phyloP scores from a whole-genome alignment of 1,140 invertebrate genomes.

The Drosophila leontia region DNA sequence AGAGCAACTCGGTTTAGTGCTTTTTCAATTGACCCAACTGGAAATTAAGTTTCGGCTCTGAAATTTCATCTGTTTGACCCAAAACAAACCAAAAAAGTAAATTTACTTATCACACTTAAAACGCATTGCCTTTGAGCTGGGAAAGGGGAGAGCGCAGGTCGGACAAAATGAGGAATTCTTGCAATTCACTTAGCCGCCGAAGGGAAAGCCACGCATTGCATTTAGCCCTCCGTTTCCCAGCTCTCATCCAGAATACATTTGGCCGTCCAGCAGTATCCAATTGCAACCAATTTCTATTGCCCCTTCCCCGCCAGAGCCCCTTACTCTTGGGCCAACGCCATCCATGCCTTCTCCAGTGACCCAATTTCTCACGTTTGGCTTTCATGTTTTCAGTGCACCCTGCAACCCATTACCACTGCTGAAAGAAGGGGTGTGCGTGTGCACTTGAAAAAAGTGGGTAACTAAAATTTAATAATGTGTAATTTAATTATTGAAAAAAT shows the following conservation, averaged over 20 bases:
- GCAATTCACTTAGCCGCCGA: conserved; percentile 50
- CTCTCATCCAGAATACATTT: conserved; percentile 41
- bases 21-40: conserved; percentile 11
- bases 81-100: conserved; percentile 42
- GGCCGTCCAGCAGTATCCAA: conserved; percentile 56
- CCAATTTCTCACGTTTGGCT: conserved; percentile 66
- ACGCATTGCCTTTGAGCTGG: conserved; percentile 19
- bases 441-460: background rate
- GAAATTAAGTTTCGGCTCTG: conserved; percentile 30
- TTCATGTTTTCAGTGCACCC: conserved; percentile 50
- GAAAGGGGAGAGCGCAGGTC: too few species aligned
- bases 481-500: background rate
- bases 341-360: conserved; percentile 53
- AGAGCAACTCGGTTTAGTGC: background rate
- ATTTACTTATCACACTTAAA: conserved; percentile 59
- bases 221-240: background rate
- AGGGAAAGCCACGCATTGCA: conserved; percentile 31
- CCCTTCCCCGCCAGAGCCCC: conserved; percentile 1
- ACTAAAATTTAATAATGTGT: background rate
- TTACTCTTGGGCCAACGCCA: background rate
- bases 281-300: conserved; percentile 64
- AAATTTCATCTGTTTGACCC: conserved; percentile 30
- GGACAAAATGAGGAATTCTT: background rate
- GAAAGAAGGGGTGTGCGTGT: conserved; percentile 17
- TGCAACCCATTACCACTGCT: conserved; percentile 6